phyloP scores from a whole-genome alignment of 2,888 invertebrate species.

The Margaritifera margaritifera region DNA sequence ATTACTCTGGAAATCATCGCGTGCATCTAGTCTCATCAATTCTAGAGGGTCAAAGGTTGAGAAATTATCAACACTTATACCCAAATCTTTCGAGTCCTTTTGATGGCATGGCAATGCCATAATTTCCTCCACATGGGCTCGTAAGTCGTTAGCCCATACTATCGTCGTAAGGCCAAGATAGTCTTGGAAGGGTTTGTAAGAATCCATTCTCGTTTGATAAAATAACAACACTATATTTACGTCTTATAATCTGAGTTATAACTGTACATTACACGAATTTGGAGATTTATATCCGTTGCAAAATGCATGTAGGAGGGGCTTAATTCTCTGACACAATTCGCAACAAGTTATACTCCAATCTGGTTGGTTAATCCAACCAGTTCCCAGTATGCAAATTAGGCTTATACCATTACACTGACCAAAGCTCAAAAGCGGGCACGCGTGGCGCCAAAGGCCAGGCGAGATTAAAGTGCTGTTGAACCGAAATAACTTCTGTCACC shows the following conservation, averaged over 20 bases:
- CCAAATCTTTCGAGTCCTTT: neutral
- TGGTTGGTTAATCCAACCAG: too few species aligned
- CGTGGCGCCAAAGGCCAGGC: neutral
- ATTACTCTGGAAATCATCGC: conserved; percentile 42
- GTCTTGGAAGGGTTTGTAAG: conserved; percentile 26
- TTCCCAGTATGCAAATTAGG: too few species aligned
- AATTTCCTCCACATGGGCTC: conserved; percentile 9
- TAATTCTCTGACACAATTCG: too few species aligned
- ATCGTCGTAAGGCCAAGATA: conserved; percentile 24
- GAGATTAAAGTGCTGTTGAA: neutral
- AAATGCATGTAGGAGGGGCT: too few species aligned
- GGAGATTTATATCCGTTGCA: too few species aligned
- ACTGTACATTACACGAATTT: too few species aligned
- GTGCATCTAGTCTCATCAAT: conserved; percentile 10
- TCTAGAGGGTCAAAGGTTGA: conserved; percentile 5
- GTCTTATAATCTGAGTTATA: too few species aligned
- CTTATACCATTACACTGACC: too few species aligned
- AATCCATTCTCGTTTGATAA: too few species aligned
- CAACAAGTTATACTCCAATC: too few species aligned
- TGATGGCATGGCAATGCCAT: neutral
- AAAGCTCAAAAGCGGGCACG: neutral
- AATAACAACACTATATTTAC: too few species aligned
- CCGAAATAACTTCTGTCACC: neutral
- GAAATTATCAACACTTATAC: conserved; percentile 7
- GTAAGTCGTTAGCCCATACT: conserved; percentile 16